Evolutionary conservation across 2,888 invertebrate genomes (phyloP), one percentile per base, ranked within the genome.

Genomic region (Unio pictorum): DNA sequence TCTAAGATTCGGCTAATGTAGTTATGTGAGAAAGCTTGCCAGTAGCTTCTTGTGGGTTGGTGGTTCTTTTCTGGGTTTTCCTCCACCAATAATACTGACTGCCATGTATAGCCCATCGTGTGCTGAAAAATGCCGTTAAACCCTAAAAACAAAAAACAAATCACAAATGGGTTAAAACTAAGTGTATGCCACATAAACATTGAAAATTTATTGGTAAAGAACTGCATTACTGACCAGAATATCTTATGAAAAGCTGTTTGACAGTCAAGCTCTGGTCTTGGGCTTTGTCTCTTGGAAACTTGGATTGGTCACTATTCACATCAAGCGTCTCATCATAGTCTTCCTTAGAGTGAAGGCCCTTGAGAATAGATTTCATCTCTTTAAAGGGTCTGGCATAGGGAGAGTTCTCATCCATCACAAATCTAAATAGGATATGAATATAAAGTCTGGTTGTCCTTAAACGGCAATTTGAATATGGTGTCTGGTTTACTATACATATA

Each of bases 221-320:
- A 18, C 20, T 60, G 6, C 4, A 58, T 23, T 60, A 20, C 45
- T 57, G 69, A 88, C 88, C 86, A 69, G 81, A 57, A 63, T 86
- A 88, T 82, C 88, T 72, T 15, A 80, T 59, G 61, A 72, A 75
- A 11, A 87, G 74, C 67, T 88, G 86, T 77, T 84, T 83, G 3
- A 83, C 77, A 28, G 80, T 82, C n/a, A 88, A 81, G 62, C 81
- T 84, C 73, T 86, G 84, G 69, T 87, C 88, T 55, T 79, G 76
- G 11, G 84, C 73, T 61, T 80, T 81, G 71, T 87, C 85, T 59
- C 79, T 81, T 11, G 86, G 80, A 23, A 75, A 76, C 28, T 81
- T 75, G 15, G 71, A 55, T 11, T 76, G 66, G 56, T 72, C 74
- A 28, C 60, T 69, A 30, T 69, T 75, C 1, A 61, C 66, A 8